phyloP scores from a whole-genome alignment of 2,888 invertebrate species.

The Crematogaster levior region DNA sequence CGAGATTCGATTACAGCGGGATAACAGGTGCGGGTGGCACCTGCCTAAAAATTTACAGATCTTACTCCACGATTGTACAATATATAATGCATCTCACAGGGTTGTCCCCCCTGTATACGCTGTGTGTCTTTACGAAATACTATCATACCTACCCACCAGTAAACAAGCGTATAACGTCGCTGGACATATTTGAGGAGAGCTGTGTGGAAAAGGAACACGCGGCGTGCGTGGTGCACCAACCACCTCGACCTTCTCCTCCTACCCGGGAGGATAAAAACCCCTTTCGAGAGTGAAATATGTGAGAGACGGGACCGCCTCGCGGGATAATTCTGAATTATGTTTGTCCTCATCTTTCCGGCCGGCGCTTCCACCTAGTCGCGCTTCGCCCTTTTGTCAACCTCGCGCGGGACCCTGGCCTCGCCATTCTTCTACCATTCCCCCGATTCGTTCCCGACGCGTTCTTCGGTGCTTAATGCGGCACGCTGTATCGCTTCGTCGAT shows the following conservation, averaged over 20 bases:
- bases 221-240: constrained; percentile 54
- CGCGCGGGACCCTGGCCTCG: constrained; percentile 57
- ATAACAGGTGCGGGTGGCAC: constrained; percentile 80
- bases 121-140: neutral
- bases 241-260: constrained; percentile 61
- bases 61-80: constrained; percentile 50
- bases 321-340: constrained; percentile 85
- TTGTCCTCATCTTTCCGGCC: constrained; percentile 79
- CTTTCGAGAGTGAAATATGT: constrained; percentile 82
- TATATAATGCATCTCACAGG: constrained; percentile 39
- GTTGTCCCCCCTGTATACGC: too few species aligned
- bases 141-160: constrained; percentile 3
- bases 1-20: constrained; percentile 43
- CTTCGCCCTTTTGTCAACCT: constrained; percentile 74
- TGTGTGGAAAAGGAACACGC: constrained; percentile 63
- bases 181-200: constrained; percentile 36
- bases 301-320: constrained; percentile 78
- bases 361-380: constrained; percentile 68
- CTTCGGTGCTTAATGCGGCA: constrained; percentile 46
- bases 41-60: constrained; percentile 78
- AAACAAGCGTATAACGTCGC: constrained; percentile 20
- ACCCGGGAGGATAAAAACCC: constrained; percentile 75
- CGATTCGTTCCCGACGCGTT: constrained; percentile 70
- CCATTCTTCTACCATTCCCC: constrained; percentile 62
- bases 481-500: constrained; percentile 58